Conservation (phyloP, 2,113 vertebrate species). For the Syngnathoides biaculeatus region DNA sequence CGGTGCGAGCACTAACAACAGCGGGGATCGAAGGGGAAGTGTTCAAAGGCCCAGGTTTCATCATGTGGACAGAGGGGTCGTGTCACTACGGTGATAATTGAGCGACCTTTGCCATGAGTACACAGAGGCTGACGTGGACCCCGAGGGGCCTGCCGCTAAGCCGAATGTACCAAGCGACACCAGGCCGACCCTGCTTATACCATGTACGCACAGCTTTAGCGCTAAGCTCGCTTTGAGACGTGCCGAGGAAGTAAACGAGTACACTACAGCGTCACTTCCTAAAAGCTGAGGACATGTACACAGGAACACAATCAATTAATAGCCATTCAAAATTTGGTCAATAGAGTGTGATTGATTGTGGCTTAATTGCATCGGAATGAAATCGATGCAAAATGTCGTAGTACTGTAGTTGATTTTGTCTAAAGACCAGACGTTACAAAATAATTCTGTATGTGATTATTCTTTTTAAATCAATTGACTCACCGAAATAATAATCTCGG, state of each 20-base stretch:
- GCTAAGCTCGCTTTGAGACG: slow-evolving; percentile 17
- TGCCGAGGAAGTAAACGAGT: slow-evolving; percentile 1
- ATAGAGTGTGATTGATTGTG: no score
- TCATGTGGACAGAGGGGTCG: slow-evolving; percentile 48
- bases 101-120: slow-evolving; percentile 53
- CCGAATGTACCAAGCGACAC: slow-evolving; percentile 40
- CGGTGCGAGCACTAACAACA: no score
- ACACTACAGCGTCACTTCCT: not conserved
- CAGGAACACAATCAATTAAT: no score
- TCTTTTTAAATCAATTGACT: no score
- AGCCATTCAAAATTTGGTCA: no score
- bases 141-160: slow-evolving; percentile 19
- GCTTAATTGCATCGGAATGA: no score
- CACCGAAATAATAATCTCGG: no score
- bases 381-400: no score
- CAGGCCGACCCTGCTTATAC: slow-evolving; percentile 4
- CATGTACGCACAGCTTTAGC: slow-evolving; percentile 24
- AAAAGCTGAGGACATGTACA: not conserved
- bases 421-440: no score
- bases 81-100: slow-evolving; percentile 62
- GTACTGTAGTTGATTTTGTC: no score
- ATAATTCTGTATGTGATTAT: no score
- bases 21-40: no score
- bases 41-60: slow-evolving; percentile 55
- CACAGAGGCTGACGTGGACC: slow-evolving; percentile 19